Percentiles rank a stretch among this genome's conserved stretches.
Evolutionary conservation across 2,888 invertebrate species (phyloP).

Genomic region (Tolmerus cingulatus): DNA sequence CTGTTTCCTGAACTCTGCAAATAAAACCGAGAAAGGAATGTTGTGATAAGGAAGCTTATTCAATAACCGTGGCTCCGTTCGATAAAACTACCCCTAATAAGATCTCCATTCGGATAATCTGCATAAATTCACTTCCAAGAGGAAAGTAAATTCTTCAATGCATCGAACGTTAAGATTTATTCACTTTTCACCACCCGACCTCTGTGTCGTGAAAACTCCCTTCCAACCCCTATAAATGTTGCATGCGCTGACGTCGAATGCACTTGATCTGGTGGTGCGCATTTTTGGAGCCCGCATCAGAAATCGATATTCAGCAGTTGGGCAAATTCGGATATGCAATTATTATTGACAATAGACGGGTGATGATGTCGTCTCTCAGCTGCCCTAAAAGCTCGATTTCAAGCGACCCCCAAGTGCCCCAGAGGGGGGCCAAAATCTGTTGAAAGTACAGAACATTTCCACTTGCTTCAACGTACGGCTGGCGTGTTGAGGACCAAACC

Average conservation of each 20-base stretch:
- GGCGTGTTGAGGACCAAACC: not conserved
- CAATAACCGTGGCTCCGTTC: not conserved
- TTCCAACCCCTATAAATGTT: not conserved
- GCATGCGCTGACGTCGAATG: not conserved
- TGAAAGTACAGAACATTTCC: not conserved
- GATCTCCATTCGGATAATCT: not conserved
- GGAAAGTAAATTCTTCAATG: not conserved
- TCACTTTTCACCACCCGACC: not conserved
- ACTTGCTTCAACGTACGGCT: not conserved
- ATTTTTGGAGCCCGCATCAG: not conserved
- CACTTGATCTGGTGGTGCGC: not conserved
- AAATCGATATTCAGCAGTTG: not conserved
- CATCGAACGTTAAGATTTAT: not conserved
- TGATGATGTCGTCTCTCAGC: not conserved
- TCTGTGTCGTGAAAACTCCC: not conserved
- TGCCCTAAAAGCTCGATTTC: not conserved
- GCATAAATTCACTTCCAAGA: not conserved
- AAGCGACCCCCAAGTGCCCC: not conserved
- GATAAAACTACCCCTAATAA: not conserved
- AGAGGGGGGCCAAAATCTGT: not conserved
- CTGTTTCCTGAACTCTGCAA: slow-evolving; percentile 89
- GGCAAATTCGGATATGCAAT: not conserved
- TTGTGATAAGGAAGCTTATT: slow-evolving; percentile 27
- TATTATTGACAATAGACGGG: not conserved
- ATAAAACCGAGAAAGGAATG: slow-evolving; percentile 1